Base-by-base conservation (phyloP, 2,888 invertebrate species). In the Hedya salicella region DNA sequence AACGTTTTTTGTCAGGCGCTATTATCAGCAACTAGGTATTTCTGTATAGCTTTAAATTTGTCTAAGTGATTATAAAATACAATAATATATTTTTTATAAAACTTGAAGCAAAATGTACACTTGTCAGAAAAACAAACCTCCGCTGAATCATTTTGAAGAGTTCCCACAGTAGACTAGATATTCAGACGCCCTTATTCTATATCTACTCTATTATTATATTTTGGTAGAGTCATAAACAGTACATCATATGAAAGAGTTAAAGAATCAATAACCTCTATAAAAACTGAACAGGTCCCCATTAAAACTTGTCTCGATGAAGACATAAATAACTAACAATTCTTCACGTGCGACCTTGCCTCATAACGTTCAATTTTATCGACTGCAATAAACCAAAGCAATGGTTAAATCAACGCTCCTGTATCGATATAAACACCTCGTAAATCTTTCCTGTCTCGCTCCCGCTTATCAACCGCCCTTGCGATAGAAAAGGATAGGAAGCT, bases 351-450 rank as follows among this genome's bases (percentile, higher is more conserved):
- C 92, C 92, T 92, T 93, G 92, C 87, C 91, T 92, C 90, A 90
- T 92, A 93, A 89, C 89, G 86, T 86, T 90, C 86, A 91, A 89
- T 90, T 92, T 92, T 92, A 92, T 91, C 89, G 91, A 89, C 88
- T 89, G 87, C 88, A 89, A 92, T 92, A 91, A 89, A 91, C 88
- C 83, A 91, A 90, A 87, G 89, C 88, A 91, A 90, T 92, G 90
- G 88, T 91, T 91, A 90, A 89, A 91, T 91, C 91, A 91, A 87
- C 91, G 86, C 90, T 84, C 81, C 83, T 84, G 86, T 89, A 90
- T 90, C 88, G 88, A 89, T 88, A 85, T 88, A 89, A 88, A 88
- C 91, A 91, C 88, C 85, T 90, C 89, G 86, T 90, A 88, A 88
- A 90, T 88, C 86, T 89, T 71, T 48, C 49, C 72, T 61, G 67